A percentile compares a stretch with the other conserved stretches of the same genome.
phyloP scores from a whole-genome alignment of 2,797 vertebrate species.

The Ctenopoma kingsleyae region DNA sequence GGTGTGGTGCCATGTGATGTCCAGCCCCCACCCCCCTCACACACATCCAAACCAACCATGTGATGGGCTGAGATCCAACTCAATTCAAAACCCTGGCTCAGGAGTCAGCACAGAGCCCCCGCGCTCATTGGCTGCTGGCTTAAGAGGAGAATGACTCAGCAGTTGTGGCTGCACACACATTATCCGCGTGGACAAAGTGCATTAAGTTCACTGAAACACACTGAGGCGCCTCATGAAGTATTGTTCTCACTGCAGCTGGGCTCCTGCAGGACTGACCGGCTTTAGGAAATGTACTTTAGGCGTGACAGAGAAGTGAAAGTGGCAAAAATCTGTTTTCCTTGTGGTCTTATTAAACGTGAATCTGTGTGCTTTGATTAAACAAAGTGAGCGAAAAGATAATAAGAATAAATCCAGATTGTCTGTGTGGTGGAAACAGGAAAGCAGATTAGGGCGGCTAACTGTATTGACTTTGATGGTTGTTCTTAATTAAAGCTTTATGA shows the following conservation, averaged over 20 bases:
- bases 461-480: conserved; percentile 13
- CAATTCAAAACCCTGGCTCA: conserved; percentile 57
- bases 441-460: conserved; percentile 12
- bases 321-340: too few species aligned
- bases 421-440: background rate
- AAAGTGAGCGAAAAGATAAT: conserved; percentile 8
- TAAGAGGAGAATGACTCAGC: conserved; percentile 77
- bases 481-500: conserved; percentile 14
- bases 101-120: conserved; percentile 39
- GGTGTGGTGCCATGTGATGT: conserved; percentile 35
- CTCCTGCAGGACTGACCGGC: background rate
- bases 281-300: background rate
- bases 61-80: conserved; percentile 51
- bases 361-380: conserved; percentile 36
- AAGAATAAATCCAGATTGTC: conserved; percentile 22
- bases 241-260: conserved; percentile 6
- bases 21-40: background rate
- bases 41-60: conserved; percentile 26
- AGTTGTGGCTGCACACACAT: conserved; percentile 40
- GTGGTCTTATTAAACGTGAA: too few species aligned
- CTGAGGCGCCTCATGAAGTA: background rate
- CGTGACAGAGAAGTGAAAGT: background rate
- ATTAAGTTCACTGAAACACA: conserved; percentile 24
- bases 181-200: conserved; percentile 22
- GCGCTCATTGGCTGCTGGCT: conserved; percentile 64